phyloP scores from a whole-genome alignment of 2,113 vertebrate genomes.

The Acanthochromis polyacanthus region DNA sequence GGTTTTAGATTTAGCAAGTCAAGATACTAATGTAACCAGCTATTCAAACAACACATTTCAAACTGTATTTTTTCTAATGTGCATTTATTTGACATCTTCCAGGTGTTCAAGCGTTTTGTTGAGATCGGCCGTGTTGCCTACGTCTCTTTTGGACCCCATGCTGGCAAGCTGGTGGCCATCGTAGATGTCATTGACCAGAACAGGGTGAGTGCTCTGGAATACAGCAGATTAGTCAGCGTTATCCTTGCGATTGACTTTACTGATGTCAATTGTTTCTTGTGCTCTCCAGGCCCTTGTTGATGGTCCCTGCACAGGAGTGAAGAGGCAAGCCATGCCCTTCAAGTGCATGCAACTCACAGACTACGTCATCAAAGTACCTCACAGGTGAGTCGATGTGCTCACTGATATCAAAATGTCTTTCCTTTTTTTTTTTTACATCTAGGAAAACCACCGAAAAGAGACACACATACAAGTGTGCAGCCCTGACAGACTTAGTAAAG shows the following conservation, averaged over 20 bases:
- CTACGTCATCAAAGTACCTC: slow-evolving; percentile 95
- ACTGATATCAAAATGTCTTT: no score
- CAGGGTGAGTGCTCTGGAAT: slow-evolving; percentile 81
- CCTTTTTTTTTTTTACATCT: no score
- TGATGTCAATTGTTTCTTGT: neutral
- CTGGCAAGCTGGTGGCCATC: slow-evolving; percentile 94
- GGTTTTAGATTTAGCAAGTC: no score
- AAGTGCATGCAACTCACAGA: slow-evolving; percentile 90
- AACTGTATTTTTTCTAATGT: neutral
- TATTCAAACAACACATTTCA: no score
- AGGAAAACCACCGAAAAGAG: no score
- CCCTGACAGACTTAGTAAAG: no score
- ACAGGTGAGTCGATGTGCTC: slow-evolving; percentile 83
- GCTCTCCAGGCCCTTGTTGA: slow-evolving; percentile 91
- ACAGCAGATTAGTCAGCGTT: fast-evolving
- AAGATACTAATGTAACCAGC: no score
- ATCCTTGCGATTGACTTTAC: fast-evolving
- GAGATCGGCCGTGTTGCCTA: slow-evolving; percentile 96
- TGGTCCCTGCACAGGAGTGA: slow-evolving; percentile 94
- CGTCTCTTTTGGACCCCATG: slow-evolving; percentile 92
- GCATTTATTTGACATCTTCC: neutral
- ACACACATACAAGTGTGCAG: no score
- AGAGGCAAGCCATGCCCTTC: slow-evolving; percentile 96
- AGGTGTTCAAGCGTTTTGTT: slow-evolving; percentile 98
- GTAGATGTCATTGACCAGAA: slow-evolving; percentile 99